Base-by-base conservation (phyloP, 2,113 vertebrate genomes). In the Herpetotheres cachinnans region DNA sequence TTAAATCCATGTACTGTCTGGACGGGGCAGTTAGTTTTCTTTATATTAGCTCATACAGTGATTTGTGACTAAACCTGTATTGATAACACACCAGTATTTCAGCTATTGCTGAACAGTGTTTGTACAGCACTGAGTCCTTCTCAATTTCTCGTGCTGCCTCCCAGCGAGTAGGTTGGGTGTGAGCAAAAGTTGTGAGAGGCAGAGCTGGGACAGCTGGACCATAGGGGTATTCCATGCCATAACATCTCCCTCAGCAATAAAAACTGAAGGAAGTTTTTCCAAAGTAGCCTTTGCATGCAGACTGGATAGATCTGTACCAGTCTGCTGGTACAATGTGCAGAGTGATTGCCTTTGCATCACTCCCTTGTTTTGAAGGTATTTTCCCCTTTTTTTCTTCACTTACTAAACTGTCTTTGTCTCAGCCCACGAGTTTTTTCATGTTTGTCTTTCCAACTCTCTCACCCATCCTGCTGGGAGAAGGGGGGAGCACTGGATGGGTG, bases 401-500 rank as follows among this genome's bases (percentile, higher is more conserved):
- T 78, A 19, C 9, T 49, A 32, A 85, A 21, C 3, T 42, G 2
- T 17, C 12, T 44, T 47, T 32, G 13, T 73, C 44, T 52, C 11
- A 86, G 7, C 3, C 13, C 9, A 18, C 27, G 4, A 22, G 9
- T 36, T 67, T 46, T 59, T 36, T 65, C 12, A 30, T 56, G 17
- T 56, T 58, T 66, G 0, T 87, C 18, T 40, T 81, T 88, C 14
- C 29, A 56, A 5, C 13, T 15, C 1, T 73, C 13, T 69, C 1
- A 8, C 0, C 2, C 9, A 1, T 4, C 3, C 10, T 61, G 7
- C 21, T 4, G 21, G 12, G n/a, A 84, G 30, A 56, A 38, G 0
- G 5, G 3, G 3, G 6, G 2, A 65, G 9, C 0, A 46, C 16
- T 55, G 18, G 2, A 18, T 44, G 2, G 6, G 4, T 1, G 1